Base-by-base conservation (phyloP, 2,888 invertebrate species). In the Penaeus monodon region DNA sequence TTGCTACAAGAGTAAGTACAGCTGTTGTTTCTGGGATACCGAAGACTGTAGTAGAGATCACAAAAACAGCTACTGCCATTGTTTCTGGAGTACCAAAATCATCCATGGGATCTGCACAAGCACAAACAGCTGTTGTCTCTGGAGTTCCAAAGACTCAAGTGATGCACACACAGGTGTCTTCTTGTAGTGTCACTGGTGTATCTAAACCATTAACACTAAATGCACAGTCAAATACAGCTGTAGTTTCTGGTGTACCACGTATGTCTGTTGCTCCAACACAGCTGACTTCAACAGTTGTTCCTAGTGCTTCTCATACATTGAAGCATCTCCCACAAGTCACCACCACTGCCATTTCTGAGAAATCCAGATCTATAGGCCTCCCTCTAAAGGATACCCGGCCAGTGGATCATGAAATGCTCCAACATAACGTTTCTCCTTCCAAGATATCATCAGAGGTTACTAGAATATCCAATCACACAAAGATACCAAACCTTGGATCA, bases 191-290 rank as follows among this genome's bases (percentile, higher is more conserved):
- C 22, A 49, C 82, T n/a, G n/a, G n/a, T 70, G 78, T 81, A 65
- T 79, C 81, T 68, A n/a, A n/a, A 70, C 49, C 74, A 49, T 44
- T 76, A 12, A 38, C 64, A 17, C 77, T 49, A 14, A 81, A 74
- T 38, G 70, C 84, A 29, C 86, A 86, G 57, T 63, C 76, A 70
- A 86, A 81, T 68, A 86, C 86, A 77, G 86, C 81, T 38, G 68
- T 86, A 63, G 86, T 82, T 12, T 84, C 84, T 49, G 79, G 84
- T 22, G 81, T 77, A 24, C 82, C 86, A 44, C 76, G 86, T 10
- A 38, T 82, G 27, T 65, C 82, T 33, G 70, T 77, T 24, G 80
- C 79, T 38, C 66, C 81, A 66, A 81, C 81, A 2, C 81, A 77
- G 44, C 70, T 76, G 63, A 77, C 86, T 24, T 76, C 85, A 27